Conservation (phyloP, 2,113 vertebrate species). For the Pica pica region DNA sequence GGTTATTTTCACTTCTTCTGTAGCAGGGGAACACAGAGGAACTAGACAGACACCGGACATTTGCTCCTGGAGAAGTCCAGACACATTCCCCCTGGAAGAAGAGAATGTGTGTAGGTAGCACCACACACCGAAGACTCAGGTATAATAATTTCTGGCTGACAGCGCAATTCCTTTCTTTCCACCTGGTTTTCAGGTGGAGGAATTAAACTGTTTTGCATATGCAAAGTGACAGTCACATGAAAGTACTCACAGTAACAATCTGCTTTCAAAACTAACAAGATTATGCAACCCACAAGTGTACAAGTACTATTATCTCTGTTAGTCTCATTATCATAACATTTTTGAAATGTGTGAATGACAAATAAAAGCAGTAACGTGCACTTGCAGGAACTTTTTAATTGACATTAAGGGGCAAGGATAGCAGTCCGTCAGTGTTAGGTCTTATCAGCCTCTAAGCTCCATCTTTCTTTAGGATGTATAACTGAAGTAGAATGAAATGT, state of each 20-base stretch:
- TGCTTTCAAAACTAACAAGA: neutral
- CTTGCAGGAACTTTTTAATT: neutral
- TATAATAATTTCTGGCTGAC: neutral
- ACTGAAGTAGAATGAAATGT: neutral
- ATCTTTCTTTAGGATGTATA: neutral
- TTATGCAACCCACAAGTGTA: neutral
- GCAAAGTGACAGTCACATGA: neutral
- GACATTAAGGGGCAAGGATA: neutral
- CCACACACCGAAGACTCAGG: rapidly evolving
- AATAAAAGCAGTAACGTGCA: neutral
- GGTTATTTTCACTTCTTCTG: neutral
- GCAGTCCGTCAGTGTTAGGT: neutral
- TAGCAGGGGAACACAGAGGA: neutral
- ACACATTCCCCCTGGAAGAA: neutral
- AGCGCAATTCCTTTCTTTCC: neutral
- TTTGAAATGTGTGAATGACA: neutral
- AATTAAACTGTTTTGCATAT: neutral
- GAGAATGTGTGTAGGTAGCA: neutral
- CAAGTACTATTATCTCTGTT: neutral
- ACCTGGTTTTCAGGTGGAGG: neutral
- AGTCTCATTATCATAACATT: neutral
- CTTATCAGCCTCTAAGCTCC: neutral
- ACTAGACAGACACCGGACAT: neutral
- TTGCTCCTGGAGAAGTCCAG: neutral
- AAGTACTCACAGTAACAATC: neutral